Conservation (phyloP, 2,888 invertebrate genomes). For the Subacronicta megacephala region DNA sequence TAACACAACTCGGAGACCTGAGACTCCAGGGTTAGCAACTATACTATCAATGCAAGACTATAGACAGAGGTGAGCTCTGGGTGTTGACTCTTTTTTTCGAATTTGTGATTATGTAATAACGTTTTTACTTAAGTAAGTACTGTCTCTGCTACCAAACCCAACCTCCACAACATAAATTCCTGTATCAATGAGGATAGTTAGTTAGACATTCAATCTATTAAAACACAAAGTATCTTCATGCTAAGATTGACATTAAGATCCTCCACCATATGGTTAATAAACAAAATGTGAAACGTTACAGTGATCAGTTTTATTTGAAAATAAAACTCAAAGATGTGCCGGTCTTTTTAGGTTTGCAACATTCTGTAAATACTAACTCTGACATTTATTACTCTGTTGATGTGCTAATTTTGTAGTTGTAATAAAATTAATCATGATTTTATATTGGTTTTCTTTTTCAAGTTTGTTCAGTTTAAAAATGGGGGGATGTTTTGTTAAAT, state of each 20-base stretch:
- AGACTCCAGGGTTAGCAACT: no score
- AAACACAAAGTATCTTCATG: slow-evolving; percentile 2
- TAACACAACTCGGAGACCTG: no score
- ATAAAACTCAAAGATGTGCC: slow-evolving; percentile 22
- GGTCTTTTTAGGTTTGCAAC: slow-evolving; percentile 20
- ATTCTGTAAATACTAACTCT: slow-evolving; percentile 13
- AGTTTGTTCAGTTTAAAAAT: not conserved
- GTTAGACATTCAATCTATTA: not conserved
- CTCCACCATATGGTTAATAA: slow-evolving; percentile 29
- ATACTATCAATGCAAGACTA: no score
- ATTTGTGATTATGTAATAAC: no score
- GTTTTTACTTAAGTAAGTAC: no score
- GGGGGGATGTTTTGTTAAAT: no score
- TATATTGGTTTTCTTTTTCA: not conserved
- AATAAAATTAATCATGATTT: slow-evolving; percentile 5
- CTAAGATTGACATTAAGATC: slow-evolving; percentile 18
- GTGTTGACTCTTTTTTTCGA: no score
- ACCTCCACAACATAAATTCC: no score
- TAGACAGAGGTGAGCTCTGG: no score
- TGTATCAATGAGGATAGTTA: not conserved
- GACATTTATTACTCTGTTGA: slow-evolving; percentile 27
- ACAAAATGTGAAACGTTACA: slow-evolving; percentile 24
- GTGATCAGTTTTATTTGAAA: slow-evolving; percentile 37
- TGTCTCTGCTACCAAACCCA: no score
- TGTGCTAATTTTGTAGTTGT: slow-evolving; percentile 24